Conservation (phyloP, 2,113 vertebrate species). For the Indicator indicator region DNA sequence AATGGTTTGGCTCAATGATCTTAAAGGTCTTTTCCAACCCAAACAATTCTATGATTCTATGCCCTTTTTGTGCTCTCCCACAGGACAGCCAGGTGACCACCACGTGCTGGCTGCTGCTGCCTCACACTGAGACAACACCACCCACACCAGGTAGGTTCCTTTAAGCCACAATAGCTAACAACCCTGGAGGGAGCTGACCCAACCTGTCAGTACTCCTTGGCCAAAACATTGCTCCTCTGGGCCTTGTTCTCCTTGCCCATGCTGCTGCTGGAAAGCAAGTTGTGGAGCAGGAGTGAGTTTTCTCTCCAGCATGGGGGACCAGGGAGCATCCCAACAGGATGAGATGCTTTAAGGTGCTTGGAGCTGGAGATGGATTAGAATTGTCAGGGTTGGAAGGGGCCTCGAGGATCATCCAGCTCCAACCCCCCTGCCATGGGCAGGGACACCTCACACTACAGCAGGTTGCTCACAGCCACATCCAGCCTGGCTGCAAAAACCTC, state of each 20-base stretch:
- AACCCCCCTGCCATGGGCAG: no score
- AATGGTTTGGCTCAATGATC: no score
- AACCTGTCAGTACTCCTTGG: neutral
- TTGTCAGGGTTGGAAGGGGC: no score
- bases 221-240: fast-evolving
- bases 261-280: neutral
- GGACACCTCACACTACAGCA: no score
- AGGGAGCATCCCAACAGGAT: fast-evolving
- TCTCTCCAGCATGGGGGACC: neutral
- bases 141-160: neutral
- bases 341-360: neutral
- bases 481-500: no score
- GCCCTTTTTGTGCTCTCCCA: neutral
- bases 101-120: neutral
- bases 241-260: fast-evolving
- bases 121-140: neutral
- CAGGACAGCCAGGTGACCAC: neutral
- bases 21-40: no score
- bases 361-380: no score
- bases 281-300: fast-evolving
- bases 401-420: no score
- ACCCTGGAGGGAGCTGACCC: neutral
- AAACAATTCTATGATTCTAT: neutral
- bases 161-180: neutral
- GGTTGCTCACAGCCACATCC: no score